These are phyloP conservation scores for Drosophila obscura DNA, from an alignment of 1,140 invertebrate genomes.

Conservation along the genomic window DNA sequence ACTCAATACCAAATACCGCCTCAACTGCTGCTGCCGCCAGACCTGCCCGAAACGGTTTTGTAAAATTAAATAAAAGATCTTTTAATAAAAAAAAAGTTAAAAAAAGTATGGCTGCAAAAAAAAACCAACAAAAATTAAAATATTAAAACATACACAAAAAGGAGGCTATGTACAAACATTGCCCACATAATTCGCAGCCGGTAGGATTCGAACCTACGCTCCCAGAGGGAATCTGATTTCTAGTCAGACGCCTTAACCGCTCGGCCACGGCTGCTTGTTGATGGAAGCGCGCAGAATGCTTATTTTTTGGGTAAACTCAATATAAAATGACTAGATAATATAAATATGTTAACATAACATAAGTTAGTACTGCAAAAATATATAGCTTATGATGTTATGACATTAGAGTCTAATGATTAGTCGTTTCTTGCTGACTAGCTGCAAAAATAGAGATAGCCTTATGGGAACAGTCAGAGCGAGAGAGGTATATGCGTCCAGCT, in stretches of 20 bases:
- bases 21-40: constrained; percentile 44
- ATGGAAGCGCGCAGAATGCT: neutral
- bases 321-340: neutral
- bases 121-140: neutral
- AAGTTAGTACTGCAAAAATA: neutral
- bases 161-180: fast-evolving
- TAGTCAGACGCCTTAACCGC: constrained; percentile 94
- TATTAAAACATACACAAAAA: neutral
- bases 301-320: neutral
- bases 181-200: constrained; percentile 86
- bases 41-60: constrained; percentile 24
- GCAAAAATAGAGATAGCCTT: too few species aligned
- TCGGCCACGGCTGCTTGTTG: constrained; percentile 90
- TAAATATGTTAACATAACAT: neutral
- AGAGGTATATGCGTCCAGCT: too few species aligned
- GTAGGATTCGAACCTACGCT: constrained; percentile 94
- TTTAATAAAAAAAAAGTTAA: too few species aligned
- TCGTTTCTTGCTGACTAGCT: too few species aligned
- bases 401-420: too few species aligned
- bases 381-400: too few species aligned
- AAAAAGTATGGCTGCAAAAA: neutral
- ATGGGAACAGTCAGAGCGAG: too few species aligned
- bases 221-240: constrained; percentile 94
- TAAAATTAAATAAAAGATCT: neutral
- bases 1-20: constrained; percentile 17